Percentiles rank a stretch among this genome's conserved stretches.
These are phyloP conservation scores for Hozukius guyotensis DNA, from an alignment of 2,797 vertebrate species.

Conservation along the genomic window DNA sequence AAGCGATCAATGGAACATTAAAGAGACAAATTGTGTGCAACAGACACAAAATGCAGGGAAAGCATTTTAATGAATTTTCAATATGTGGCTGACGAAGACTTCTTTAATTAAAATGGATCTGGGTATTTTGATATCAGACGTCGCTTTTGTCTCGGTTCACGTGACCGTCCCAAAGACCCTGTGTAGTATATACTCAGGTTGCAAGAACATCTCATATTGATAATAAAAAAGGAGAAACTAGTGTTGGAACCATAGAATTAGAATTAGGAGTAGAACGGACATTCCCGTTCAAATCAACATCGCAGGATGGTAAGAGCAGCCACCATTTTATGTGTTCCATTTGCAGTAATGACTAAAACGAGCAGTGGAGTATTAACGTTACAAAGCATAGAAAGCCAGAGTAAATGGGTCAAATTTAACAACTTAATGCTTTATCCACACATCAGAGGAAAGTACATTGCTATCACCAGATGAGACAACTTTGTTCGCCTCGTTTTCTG, in stretches of 20 bases:
- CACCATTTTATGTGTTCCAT: no score
- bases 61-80: constrained; percentile 76
- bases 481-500: no score
- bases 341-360: no score
- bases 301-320: no score
- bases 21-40: constrained; percentile 69
- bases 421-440: no score
- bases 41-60: constrained; percentile 64
- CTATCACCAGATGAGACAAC: no score
- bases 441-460: no score
- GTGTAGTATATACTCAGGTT: constrained; percentile 12
- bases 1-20: constrained; percentile 79
- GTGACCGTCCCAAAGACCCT: constrained; percentile 27
- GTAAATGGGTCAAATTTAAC: no score
- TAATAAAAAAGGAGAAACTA: constrained; percentile 5
- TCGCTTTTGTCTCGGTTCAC: constrained; percentile 44
- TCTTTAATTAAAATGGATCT: constrained; percentile 75
- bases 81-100: constrained; percentile 45
- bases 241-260: not conserved
- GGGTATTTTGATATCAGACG: constrained; percentile 56
- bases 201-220: not conserved
- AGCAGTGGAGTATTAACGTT: no score
- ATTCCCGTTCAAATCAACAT: no score
- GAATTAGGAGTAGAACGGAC: no score
- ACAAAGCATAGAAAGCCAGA: no score